A percentile compares a stretch with the other conserved stretches of the same genome.
phyloP scores from a whole-genome alignment of 2,113 vertebrate genomes.

The Osmerus mordax region DNA sequence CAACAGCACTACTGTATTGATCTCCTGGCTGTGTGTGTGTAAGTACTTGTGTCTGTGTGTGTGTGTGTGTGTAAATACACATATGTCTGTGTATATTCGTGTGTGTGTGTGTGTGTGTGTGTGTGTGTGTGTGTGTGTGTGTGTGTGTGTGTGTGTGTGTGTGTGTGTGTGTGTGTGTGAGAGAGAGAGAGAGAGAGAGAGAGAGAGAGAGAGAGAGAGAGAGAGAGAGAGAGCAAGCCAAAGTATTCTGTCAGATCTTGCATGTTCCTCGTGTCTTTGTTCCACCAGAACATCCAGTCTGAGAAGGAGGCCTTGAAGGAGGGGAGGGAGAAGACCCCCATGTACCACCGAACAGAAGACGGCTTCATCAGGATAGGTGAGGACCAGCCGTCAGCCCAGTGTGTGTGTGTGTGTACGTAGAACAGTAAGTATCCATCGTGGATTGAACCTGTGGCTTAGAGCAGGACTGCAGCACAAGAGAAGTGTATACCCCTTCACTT shows the following conservation, averaged over 20 bases:
- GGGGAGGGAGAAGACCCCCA: constrained; percentile 76
- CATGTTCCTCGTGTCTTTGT: constrained; percentile 23
- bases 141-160: constrained; percentile 3
- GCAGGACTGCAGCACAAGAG: too few species aligned
- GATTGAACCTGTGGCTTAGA: too few species aligned
- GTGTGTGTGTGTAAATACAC: background rate
- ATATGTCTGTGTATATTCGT: constrained; percentile 7
- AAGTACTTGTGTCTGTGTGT: background rate
- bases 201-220: too few species aligned
- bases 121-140: background rate
- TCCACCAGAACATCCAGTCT: constrained; percentile 84
- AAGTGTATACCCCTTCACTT: too few species aligned
- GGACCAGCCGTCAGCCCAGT: constrained; percentile 5
- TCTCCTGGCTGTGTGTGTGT: constrained; percentile 10
- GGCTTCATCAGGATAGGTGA: constrained; percentile 95
- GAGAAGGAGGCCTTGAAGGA: constrained; percentile 93
- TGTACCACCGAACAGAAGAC: constrained; percentile 85
- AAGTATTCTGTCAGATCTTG: background rate
- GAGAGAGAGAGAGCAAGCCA: background rate
- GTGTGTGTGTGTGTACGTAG: too few species aligned
- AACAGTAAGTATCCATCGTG: too few species aligned
- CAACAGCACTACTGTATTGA: background rate
- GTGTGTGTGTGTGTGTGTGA: background rate
- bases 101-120: constrained; percentile 9
- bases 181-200: too few species aligned